phyloP scores from a whole-genome alignment of 2,888 invertebrate species.

The Drosophila birchii region DNA sequence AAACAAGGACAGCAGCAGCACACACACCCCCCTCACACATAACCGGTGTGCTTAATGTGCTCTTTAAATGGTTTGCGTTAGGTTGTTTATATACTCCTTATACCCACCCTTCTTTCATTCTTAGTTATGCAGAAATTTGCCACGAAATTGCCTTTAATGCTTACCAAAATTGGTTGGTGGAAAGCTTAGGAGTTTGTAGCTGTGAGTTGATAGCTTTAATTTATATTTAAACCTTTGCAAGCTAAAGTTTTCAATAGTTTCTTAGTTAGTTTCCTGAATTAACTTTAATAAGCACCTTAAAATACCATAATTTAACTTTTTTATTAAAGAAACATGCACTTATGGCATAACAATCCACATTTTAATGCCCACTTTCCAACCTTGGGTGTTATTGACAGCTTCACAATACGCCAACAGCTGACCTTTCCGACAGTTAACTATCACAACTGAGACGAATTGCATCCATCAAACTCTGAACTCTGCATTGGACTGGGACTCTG shows the following conservation, averaged over 20 bases:
- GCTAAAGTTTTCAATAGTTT: neutral
- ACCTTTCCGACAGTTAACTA: conserved; percentile 38
- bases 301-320: neutral
- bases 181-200: neutral
- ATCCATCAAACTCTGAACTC: conserved; percentile 36
- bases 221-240: neutral
- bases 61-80: conserved; percentile 47
- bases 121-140: conserved; percentile 5
- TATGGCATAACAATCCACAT: neutral
- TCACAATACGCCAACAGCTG: conserved; percentile 37
- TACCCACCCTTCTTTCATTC: neutral
- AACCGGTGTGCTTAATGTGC: conserved; percentile 51
- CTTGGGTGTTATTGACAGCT: conserved; percentile 24
- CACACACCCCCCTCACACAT: neutral
- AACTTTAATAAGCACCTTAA: too few relatives aligned
- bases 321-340: neutral
- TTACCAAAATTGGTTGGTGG: neutral
- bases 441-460: conserved; percentile 43
- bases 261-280: too few relatives aligned
- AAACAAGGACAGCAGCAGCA: conserved; percentile 18
- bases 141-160: conserved; percentile 1
- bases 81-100: conserved; percentile 11
- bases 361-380: conserved; percentile 1
- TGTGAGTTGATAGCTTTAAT: neutral
- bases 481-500: conserved; percentile 2